Evolutionary conservation across 1,140 invertebrate genomes (phyloP), one percentile per base, ranked within the genome.

Genomic region (Lysiphlebus fabarum): DNA sequence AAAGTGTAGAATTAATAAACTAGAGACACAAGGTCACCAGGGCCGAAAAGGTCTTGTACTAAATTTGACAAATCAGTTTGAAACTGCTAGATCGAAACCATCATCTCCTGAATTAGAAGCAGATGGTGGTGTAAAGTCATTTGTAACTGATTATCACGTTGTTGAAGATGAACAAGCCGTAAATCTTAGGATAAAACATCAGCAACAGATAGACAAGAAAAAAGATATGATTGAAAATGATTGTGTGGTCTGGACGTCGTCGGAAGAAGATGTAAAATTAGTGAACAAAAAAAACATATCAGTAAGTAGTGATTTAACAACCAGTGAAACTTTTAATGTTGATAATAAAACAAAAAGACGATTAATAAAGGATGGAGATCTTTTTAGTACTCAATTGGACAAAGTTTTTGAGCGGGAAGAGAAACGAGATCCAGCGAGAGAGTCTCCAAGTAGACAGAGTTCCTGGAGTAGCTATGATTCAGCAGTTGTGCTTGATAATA

Each of bases 401-500:
- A 82, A 84, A 53, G 86, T 87, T 14, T 86, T 89, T 67, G 89
- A 90, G 61, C 80, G 84, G 34, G 89, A 91, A 71, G 88, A 88
- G 69, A 82, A 81, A 64, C 83, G 82, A 6, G 71, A 78, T 50
- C 67, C 69, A 26, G 42, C 55, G 33, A 76, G 66, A 66, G 74
- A 59, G 62, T 72, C 83, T 53, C 75, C 82, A 63, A 73, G 71
- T 62, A 76, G 89, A 26, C 88, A 90, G 68, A 89, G 86, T 73
- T 91, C 89, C 4, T 90, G 88, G 86, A 90, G 88, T 68, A 90
- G 88, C 17, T 89, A 87, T 74, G 88, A 90, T 73, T 90, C 87
- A 70, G 87, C 88, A 11, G 85, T 88, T 7, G 85, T 87, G 9
- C 75, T 87, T 43, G 81, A 82, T 38, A 82, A 80, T 60, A 82